Percentiles rank a stretch among this genome's conserved stretches.
Evolutionary conservation across 2,888 invertebrate genomes (phyloP).

Genomic region (Trachelus troglodyta): DNA sequence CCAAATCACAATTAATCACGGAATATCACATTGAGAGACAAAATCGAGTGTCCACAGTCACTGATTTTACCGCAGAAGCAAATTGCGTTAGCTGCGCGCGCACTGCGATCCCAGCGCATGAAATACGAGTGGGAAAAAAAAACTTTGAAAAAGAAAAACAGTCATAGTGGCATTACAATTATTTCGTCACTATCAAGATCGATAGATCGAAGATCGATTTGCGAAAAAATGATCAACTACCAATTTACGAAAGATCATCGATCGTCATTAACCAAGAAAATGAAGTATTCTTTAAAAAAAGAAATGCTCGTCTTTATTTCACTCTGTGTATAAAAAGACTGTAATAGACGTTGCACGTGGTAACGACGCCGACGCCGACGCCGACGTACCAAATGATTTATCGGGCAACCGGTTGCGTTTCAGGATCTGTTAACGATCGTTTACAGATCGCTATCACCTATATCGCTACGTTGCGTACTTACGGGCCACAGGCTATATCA

Average conservation of each 20-base stretch:
- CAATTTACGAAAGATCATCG: background rate
- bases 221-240: background rate
- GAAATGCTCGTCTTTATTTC: background rate
- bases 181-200: background rate
- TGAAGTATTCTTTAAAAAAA: background rate
- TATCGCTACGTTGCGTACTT: slow-evolving; percentile 16
- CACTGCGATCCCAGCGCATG: background rate
- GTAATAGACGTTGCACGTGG: background rate
- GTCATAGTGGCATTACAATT: background rate
- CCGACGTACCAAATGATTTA: slow-evolving; percentile 35
- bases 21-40: background rate
- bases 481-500: background rate
- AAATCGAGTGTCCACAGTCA: background rate
- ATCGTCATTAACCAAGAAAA: background rate
- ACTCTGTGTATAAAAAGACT: background rate
- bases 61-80: background rate
- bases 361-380: background rate
- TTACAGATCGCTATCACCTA: slow-evolving; percentile 39
- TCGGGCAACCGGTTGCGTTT: slow-evolving; percentile 27
- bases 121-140: background rate
- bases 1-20: background rate
- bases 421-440: slow-evolving; percentile 43
- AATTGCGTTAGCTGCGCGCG: background rate
- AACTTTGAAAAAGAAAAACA: background rate
- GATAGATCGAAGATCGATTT: background rate